Evolutionary conservation across 2,888 invertebrate species (phyloP).

Genomic region (Oscheius sp.): DNA sequence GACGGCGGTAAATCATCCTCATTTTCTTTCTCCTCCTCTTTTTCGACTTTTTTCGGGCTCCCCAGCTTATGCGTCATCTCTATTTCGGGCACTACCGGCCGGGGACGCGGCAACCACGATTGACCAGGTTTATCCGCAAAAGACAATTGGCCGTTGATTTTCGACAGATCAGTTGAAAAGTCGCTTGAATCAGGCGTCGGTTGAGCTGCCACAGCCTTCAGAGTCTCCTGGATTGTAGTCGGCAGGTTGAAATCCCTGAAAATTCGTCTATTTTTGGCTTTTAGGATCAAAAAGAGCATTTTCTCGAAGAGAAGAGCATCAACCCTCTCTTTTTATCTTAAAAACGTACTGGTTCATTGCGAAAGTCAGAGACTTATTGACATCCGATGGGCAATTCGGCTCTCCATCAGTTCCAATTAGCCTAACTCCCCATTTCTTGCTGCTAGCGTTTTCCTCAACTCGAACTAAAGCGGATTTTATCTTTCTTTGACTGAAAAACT

Average conservation of each 20-base stretch:
- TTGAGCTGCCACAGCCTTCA: background rate
- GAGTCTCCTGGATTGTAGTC: too few species aligned
- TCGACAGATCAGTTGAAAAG: constrained; percentile 21
- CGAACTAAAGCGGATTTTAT: constrained; percentile 27
- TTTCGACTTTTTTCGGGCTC: constrained; percentile 21
- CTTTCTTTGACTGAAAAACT: background rate
- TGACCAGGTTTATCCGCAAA: constrained; percentile 43
- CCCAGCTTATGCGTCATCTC: constrained; percentile 4
- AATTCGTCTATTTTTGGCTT: too few species aligned
- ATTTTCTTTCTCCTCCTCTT: constrained; percentile 9
- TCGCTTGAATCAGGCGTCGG: constrained; percentile 10
- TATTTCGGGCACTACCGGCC: background rate
- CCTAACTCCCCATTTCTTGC: constrained; percentile 27
- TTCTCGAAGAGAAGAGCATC: background rate
- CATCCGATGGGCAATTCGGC: constrained; percentile 19
- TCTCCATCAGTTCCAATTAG: constrained; percentile 23
- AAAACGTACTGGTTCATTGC: constrained; percentile 33
- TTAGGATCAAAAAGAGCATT: too few species aligned
- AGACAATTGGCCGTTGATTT: too few species aligned
- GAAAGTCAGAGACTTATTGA: constrained; percentile 34
- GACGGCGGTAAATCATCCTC: too few species aligned
- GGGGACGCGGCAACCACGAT: constrained; percentile 35
- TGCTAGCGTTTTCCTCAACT: constrained; percentile 23
- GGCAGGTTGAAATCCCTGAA: too few species aligned
- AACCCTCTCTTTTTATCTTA: background rate